Evolutionary conservation across 2,797 vertebrate species (phyloP), one percentile per base, ranked within the genome.

Genomic region (Xerus rutilus): DNA sequence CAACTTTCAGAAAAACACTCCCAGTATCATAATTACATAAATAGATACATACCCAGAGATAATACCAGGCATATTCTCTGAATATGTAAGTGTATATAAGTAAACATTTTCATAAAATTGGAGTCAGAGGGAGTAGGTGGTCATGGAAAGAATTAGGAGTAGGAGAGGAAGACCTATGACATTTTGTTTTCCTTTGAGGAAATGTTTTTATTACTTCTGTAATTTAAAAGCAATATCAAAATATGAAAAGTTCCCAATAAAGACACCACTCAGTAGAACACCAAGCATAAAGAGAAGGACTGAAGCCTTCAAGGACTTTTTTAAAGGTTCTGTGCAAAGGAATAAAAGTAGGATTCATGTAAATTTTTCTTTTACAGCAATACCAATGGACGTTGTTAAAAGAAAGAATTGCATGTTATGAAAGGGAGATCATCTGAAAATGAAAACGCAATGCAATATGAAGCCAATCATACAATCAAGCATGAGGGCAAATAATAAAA

Each of bases 211-310:
- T 74, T 90, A 70, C 13, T 67, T 96, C 52, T 3, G 3, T 67
- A 45, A 76, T 54, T 93, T 82, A 30, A 96, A 59, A 59, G 21
- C 54, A 94, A 30, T 69, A 65, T 70, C 59, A 92, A 86, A 86
- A 88, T 25, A 52, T 62, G 5, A 47, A 86, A 62, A 70, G 5
- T 43, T 70, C 4, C 54, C 13, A 35, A 84, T 21, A 82, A 88
- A 78, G 69, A n/a, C 28, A 84, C 30, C 32, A 76, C 54, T 83
- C 6, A 11, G 9, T 62, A 49, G 28, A 72, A 13, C 15, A 64
- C 8, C 25, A 54, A 45, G 20, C 10, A 81, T 54, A 73, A 73
- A 52, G 30, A 79, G 43, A 69, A 79, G 35, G 10, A 59, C 11
- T 21, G 45, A 87, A 79, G 20, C 2, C 10, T 93, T 93, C 57